Conservation (phyloP, 2,113 vertebrate species). For the Miniopterus natalensis region DNA sequence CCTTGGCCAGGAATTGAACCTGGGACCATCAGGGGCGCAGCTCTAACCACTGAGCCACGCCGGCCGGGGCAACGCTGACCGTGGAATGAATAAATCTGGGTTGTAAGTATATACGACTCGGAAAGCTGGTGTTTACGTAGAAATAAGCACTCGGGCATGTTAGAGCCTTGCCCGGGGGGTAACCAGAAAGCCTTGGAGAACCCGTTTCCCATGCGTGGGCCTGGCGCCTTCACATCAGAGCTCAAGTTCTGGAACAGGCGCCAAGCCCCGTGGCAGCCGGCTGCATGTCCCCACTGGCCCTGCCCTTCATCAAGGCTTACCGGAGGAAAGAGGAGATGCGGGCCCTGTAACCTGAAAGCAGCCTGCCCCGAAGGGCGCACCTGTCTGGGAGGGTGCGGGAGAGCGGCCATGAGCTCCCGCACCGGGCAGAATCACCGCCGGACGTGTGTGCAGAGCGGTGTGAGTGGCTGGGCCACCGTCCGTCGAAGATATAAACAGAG, state of each 20-base stretch:
- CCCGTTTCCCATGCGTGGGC: background rate
- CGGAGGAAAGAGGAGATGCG: background rate
- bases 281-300: fast-evolving
- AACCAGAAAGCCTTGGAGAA: background rate
- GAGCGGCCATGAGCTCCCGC: fast-evolving
- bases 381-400: background rate
- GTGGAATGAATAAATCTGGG: background rate
- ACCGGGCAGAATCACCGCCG: background rate
- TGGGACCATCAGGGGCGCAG: no score
- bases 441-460: background rate
- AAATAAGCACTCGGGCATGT: background rate
- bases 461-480: fast-evolving
- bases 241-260: fast-evolving
- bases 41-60: no score
- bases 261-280: fast-evolving
- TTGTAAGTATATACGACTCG: fast-evolving
- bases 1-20: no score
- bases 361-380: background rate
- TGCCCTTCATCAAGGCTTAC: background rate
- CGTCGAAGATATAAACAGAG: no score
- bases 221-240: fast-evolving
- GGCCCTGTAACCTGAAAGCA: background rate
- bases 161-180: background rate
- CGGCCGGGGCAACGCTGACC: no score
- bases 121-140: background rate